Base-by-base conservation (phyloP, 2,113 vertebrate species). In the Hippoglossus stenolepis region DNA sequence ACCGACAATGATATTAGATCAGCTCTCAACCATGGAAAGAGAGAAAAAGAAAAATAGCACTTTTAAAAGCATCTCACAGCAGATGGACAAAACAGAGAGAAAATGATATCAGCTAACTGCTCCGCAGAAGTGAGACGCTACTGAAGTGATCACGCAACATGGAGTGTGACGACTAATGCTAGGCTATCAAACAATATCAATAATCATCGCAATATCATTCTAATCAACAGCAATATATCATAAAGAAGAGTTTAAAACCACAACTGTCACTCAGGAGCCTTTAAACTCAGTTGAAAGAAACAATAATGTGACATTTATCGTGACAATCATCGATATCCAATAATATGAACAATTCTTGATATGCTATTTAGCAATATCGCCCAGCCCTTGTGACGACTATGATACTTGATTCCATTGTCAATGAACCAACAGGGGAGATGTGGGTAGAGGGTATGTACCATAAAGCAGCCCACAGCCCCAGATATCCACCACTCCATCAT, bases 391-490 rank as follows among this genome's bases (percentile, higher is more conserved):
- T 38, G 8, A 10, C 8, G 5, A 28, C 0, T 18, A 18, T 31
- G 20, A 47, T 12, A 23, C 28, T 31, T 35, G 20, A 49, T 51
- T 49, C 12, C 21, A 53, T 35, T 26, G 45, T 49, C 47, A 70
- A 65, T 7, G 69, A 79, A 80, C 24, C 65, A 75, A 79, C 65
- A 66, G 26, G 28, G 53, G 43, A 5, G 23, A 15, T 23, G 75
- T 45, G 58, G 70, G 35, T 8, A 79, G 67, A 72, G 80, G 82
- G 82, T 64, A 70, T 13, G 21, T 11, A 10, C 45, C 21, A 4
- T 64, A 62, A 75, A 15, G 11, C 62, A n/a, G 35, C 24, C 49
- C 68, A 69, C 35, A n/a, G 43, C 3, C 43, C 12, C 12, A 45
- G 11, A 15, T 45, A 12, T 45, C 43, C 43, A 40, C 21, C 57